These are phyloP conservation scores for Novumbra hubbsi DNA, from an alignment of 2,797 vertebrate genomes.

Conservation along the genomic window DNA sequence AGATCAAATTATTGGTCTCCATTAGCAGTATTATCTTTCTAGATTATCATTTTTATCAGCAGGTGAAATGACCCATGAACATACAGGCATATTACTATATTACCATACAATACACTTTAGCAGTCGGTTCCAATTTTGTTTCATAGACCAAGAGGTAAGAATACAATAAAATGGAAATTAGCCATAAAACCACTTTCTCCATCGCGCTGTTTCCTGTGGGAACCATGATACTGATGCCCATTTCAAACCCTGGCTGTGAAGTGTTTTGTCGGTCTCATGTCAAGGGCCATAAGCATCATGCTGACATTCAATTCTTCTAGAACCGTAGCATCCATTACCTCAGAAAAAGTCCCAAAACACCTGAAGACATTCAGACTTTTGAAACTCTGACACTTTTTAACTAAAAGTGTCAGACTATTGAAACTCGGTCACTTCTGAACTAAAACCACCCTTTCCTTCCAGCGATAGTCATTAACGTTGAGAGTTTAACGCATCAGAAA, in stretches of 20 bases:
- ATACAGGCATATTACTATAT: slow-evolving; percentile 20
- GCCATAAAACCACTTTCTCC: slow-evolving; percentile 34
- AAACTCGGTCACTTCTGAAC: too few relatives aligned
- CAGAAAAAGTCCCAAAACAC: too few relatives aligned
- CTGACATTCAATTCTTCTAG: too few relatives aligned
- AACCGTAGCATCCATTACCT: too few relatives aligned
- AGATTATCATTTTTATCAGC: slow-evolving; percentile 68
- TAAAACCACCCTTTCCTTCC: too few relatives aligned
- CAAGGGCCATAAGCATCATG: slow-evolving; percentile 26
- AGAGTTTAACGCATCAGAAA: neutral
- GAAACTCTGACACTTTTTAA: too few relatives aligned
- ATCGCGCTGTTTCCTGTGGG: slow-evolving; percentile 27
- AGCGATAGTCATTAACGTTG: too few relatives aligned
- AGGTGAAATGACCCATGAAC: slow-evolving; percentile 65
- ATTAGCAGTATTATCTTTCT: slow-evolving; percentile 61
- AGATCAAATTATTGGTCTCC: slow-evolving; percentile 64
- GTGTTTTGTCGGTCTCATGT: slow-evolving; percentile 7
- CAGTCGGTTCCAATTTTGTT: slow-evolving; percentile 33
- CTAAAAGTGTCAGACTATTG: too few relatives aligned
- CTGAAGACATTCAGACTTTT: too few relatives aligned
- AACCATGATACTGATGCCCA: neutral
- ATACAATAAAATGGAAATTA: slow-evolving; percentile 27
- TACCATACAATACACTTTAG: slow-evolving; percentile 44
- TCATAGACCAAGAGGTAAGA: slow-evolving; percentile 22
- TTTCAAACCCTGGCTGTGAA: slow-evolving; percentile 6